Conservation (phyloP, 1,140 invertebrate genomes). For the Drusus annulatus region DNA sequence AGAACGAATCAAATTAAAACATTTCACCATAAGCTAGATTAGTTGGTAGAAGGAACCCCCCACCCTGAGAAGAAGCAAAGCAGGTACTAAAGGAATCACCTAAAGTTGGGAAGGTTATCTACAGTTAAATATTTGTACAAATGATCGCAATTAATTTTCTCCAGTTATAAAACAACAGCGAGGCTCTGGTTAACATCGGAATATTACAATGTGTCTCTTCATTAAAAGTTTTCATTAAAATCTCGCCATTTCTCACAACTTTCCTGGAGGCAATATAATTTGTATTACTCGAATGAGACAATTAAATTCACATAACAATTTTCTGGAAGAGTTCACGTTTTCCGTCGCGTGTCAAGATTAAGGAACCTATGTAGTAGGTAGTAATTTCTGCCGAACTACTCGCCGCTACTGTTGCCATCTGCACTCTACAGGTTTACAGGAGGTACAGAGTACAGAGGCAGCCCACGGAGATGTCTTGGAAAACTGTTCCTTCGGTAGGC, state of each 20-base stretch:
- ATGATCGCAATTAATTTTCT: conserved; percentile 21
- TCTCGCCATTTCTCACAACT: neutral
- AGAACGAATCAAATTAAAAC: too few relatives aligned
- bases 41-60: too few relatives aligned
- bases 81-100: too few relatives aligned
- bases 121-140: conserved; percentile 12
- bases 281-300: neutral
- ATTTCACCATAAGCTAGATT: too few relatives aligned
- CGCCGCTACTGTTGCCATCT: too few relatives aligned
- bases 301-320: conserved; percentile 11
- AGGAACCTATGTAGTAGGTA: too few relatives aligned
- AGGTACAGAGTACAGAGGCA: too few relatives aligned
- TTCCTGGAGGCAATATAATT: conserved; percentile 9
- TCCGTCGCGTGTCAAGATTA: neutral
- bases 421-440: too few relatives aligned
- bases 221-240: conserved; percentile 20
- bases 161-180: conserved; percentile 14
- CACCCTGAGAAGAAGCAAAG: too few relatives aligned
- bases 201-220: conserved; percentile 18
- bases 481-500: too few relatives aligned
- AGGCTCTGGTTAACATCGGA: neutral
- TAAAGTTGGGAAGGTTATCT: neutral
- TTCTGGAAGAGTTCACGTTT: neutral
- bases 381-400: too few relatives aligned
- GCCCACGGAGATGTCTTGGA: too few relatives aligned